phyloP scores from a whole-genome alignment of 2,888 invertebrate species.

The Orchestes rusci region DNA sequence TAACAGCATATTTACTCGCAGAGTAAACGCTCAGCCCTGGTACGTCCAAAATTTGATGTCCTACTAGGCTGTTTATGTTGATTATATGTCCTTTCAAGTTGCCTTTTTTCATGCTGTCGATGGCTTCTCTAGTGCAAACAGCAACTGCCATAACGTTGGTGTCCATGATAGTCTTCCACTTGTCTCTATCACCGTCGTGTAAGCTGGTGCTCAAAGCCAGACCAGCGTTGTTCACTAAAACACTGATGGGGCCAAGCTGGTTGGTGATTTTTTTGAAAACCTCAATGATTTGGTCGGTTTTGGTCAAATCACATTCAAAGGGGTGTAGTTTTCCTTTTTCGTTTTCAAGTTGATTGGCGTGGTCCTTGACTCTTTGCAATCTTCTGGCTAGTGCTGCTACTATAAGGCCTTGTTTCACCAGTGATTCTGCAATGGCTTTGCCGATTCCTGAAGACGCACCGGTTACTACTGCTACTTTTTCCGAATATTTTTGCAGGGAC shows the following conservation, averaged over 20 bases:
- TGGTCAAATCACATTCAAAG: slow-evolving; percentile 27
- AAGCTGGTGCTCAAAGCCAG: slow-evolving; percentile 12
- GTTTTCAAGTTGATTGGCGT: slow-evolving; percentile 20
- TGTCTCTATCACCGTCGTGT: slow-evolving; percentile 22
- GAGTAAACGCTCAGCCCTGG: slow-evolving; percentile 25
- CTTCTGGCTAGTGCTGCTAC: slow-evolving; percentile 31
- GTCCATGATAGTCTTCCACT: slow-evolving; percentile 25
- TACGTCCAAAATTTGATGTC: slow-evolving; percentile 22
- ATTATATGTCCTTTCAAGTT: slow-evolving; percentile 29
- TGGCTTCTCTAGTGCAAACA: slow-evolving; percentile 28
- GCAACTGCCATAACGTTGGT: slow-evolving; percentile 28
- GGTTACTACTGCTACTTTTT: slow-evolving; percentile 8
- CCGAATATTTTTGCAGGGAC: slow-evolving; percentile 22
- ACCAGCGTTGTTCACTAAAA: slow-evolving; percentile 33
- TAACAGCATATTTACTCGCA: slow-evolving; percentile 29
- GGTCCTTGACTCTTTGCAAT: slow-evolving; percentile 26
- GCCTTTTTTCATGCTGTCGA: slow-evolving; percentile 26
- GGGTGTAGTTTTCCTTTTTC: slow-evolving; percentile 30
- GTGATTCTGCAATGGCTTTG: slow-evolving; percentile 1
- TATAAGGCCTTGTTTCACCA: slow-evolving; percentile 9
- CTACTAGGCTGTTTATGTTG: slow-evolving; percentile 28
- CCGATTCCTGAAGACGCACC: slow-evolving; percentile 8
- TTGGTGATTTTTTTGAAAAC: slow-evolving; percentile 31
- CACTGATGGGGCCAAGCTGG: slow-evolving; percentile 30
- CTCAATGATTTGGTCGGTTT: slow-evolving; percentile 31